Percentiles rank a stretch among this genome's conserved stretches.
phyloP scores from a whole-genome alignment of 2,797 vertebrate species.

The Sarcophilus harrisii region DNA sequence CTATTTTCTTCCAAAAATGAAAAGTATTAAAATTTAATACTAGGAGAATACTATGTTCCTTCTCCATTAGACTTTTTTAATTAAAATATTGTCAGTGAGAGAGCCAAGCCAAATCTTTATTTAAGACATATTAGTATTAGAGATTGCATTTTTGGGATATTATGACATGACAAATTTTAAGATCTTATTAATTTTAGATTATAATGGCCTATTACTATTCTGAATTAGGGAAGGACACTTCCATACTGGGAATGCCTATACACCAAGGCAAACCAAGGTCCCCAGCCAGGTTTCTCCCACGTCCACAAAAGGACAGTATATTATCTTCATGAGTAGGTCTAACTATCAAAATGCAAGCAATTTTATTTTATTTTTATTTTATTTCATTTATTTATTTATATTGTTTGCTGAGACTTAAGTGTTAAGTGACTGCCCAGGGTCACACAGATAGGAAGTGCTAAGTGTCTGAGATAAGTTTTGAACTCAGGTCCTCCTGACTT shows the following conservation, averaged over 20 bases:
- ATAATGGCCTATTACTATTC: not conserved
- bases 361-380: not conserved
- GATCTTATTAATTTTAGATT: not conserved
- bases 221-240: not conserved
- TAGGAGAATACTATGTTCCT: not conserved
- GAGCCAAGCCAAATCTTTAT: not conserved
- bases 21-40: not conserved
- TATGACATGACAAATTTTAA: not conserved
- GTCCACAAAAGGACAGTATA: not conserved
- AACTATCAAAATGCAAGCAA: not conserved
- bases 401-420: no score
- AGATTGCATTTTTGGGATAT: not conserved
- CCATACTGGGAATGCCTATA: not conserved
- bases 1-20: not conserved
- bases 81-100: not conserved
- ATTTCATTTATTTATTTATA: no score
- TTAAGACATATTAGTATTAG: constrained; percentile 16
- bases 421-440: no score
- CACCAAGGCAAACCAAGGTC: not conserved
- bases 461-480: no score
- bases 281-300: not conserved
- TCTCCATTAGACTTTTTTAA: not conserved
- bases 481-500: no score
- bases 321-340: not conserved
- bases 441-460: no score